Conservation (phyloP, 2,113 vertebrate genomes). For the Gracilinanus agilis region DNA sequence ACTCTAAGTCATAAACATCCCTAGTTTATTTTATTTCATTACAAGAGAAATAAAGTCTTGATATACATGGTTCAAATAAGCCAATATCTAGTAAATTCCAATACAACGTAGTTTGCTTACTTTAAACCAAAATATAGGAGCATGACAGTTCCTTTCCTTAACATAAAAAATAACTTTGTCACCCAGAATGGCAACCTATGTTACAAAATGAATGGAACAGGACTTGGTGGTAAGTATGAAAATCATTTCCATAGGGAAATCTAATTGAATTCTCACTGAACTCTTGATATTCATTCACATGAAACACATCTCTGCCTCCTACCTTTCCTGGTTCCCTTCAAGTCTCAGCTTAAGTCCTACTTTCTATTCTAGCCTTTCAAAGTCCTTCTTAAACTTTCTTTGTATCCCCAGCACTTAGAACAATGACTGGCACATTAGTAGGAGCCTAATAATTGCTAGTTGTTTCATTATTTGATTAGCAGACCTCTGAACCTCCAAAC, state of each 20-base stretch:
- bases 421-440: background rate
- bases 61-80: background rate
- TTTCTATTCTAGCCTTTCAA: background rate
- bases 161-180: background rate
- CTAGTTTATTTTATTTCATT: background rate
- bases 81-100: constrained; percentile 29
- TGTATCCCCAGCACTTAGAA: background rate
- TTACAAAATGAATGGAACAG: background rate
- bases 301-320: background rate
- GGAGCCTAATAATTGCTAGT: background rate
- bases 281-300: background rate
- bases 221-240: background rate
- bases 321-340: background rate
- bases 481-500: background rate
- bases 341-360: background rate
- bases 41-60: background rate
- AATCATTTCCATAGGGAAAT: background rate
- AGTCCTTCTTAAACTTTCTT: background rate
- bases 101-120: background rate
- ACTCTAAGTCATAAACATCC: background rate
- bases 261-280: background rate
- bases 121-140: constrained; percentile 2
- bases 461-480: background rate
- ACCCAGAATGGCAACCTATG: background rate
- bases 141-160: background rate